phyloP scores from a whole-genome alignment of 2,113 vertebrate species.

The Furnarius figulus region DNA sequence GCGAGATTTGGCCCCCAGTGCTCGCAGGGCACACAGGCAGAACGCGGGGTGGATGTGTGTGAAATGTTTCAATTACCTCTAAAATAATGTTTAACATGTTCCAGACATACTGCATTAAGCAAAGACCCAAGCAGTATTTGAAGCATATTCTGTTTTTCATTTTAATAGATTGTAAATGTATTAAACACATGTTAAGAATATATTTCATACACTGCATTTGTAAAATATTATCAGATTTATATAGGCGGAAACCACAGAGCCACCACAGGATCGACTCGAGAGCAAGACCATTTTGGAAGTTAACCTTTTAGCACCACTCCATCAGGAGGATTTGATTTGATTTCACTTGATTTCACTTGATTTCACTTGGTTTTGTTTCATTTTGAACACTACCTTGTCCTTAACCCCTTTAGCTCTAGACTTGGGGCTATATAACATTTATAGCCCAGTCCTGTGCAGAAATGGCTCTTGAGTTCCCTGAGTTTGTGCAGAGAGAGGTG shows the following conservation, averaged over 20 bases:
- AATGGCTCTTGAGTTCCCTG: neutral
- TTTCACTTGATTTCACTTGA: neutral
- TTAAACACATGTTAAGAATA: slow-evolving; percentile 81
- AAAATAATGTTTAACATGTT: slow-evolving; percentile 81
- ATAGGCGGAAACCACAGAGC: slow-evolving; percentile 77
- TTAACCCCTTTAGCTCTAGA: neutral
- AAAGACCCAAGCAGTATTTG: slow-evolving; percentile 63
- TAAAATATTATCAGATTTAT: slow-evolving; percentile 83
- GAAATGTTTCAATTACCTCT: slow-evolving; percentile 84
- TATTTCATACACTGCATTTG: slow-evolving; percentile 81
- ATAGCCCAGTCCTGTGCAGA: neutral
- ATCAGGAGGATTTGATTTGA: slow-evolving; percentile 1
- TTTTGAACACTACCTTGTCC: neutral
- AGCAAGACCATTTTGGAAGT: slow-evolving; percentile 54
- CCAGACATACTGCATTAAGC: slow-evolving; percentile 74
- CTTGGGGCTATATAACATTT: neutral
- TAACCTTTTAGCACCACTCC: slow-evolving; percentile 77
- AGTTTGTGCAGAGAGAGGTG: neutral
- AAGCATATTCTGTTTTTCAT: slow-evolving; percentile 78
- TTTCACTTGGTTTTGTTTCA: neutral
- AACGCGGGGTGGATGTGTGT: slow-evolving; percentile 65
- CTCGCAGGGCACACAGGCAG: slow-evolving; percentile 4
- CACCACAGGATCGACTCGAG: slow-evolving; percentile 65
- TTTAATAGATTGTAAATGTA: slow-evolving; percentile 75
- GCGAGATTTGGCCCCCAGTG: neutral